Evolutionary conservation across 2,888 invertebrate species (phyloP), one percentile per base, ranked within the genome.

Genomic region (Dicyrtoma fusca): DNA sequence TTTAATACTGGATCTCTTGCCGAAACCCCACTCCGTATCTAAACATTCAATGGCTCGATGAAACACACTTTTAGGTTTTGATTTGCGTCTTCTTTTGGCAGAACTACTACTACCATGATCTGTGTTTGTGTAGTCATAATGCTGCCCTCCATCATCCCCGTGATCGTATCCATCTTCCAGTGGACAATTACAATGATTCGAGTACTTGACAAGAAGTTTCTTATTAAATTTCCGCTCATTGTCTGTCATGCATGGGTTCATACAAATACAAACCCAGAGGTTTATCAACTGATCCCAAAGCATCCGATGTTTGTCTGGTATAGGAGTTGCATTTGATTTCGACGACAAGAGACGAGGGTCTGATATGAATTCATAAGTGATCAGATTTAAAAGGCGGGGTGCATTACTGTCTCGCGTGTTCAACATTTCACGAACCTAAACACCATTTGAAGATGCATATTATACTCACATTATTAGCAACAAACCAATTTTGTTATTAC

Each of bases 291-390:
- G 92, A 85, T 93, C 93, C 93, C 93, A 93, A 49, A 93, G 85
- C 82, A 91, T 92, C 65, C 92, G 85, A 83, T 91, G 92, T 83
- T 92, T 92, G 84, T 92, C 92, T 64, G 91, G 90, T 91, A 92
- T 92, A 14, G 91, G 91, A 42, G 91, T 91, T 80, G 91, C 92
- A 84, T 92, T 92, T 81, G 90, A 89, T 84, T 90, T 87, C 92
- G 92, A 92, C 75, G 92, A 86, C 55, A 91, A 87, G 47, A 92
- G 86, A 64, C 92, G 86, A 76, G 92, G 92, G 84, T 92, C 92
- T 26, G 90, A 91, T 76, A 93, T 88, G 86, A 93, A 92, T 86
- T 93, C 92, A 84, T 93, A 92, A 13, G 92, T 93, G 84, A 93
- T 92, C 74, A 93, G 85, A 82, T 91, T 91, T 79, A 93, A 85